Base-by-base conservation (phyloP, 2,113 vertebrate genomes). In the Jaculus jaculus region DNA sequence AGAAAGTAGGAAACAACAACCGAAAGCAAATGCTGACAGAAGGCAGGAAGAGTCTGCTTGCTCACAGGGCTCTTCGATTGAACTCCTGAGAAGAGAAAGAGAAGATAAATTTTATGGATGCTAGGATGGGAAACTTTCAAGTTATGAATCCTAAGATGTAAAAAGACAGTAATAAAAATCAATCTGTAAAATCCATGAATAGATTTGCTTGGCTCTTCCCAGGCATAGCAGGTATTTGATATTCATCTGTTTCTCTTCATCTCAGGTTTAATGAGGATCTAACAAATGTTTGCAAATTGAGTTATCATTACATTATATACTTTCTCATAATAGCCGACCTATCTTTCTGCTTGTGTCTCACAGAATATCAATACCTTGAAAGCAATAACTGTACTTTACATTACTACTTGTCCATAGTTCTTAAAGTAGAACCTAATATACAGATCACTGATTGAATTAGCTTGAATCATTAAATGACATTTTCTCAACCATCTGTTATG, bases 381-480 rank as follows among this genome's bases (percentile, higher is more conserved):
- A 60, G 66, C 47, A 85, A 86, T 23, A 89, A 84, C 24, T 51
- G 8, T 71, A 13, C 61, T 73, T 82, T 4, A 4, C 63, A 39
- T 78, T 15, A 78, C 15, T 51, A 4, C 83, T 51, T 82, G 18
- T 81, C 80, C 72, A 21, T 37, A 66, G 21, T 7, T 58, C 18
- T 95, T 74, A 39, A 16, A 91, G 66, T 63, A 69, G 16, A 65
- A 2, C 58, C 94, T 89, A 93, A 54, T 42, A 65, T 65, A 7
- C 51, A 63, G 47, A 95, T 66, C 75, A 39, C 65, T 84, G 71
- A 88, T 80, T 88, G 32, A 87, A 79, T 85, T 88, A 63, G 74
- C 32, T 24, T 69, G 28, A 73, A n/a, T 84, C 69, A 47, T 7
- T 86, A 42, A 82, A 90, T 58, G 79, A 42, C 73, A 88, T 93